Evolutionary conservation across 2,113 vertebrate genomes (phyloP).

Genomic region (Poeciliopsis turrubarensis): DNA sequence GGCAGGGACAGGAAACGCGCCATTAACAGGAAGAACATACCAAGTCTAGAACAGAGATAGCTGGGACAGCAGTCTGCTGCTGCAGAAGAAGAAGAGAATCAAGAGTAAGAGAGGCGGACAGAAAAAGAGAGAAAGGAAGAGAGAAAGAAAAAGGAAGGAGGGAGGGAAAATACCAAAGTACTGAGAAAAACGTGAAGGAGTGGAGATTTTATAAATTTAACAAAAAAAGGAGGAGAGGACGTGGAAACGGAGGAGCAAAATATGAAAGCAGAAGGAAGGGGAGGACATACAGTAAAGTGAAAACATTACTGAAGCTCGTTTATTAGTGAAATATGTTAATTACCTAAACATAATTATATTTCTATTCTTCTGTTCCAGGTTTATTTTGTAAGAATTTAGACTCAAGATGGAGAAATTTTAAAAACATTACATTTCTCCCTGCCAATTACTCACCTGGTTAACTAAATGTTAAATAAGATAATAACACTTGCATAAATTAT

Average conservation of each 20-base stretch:
- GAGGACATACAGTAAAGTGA: conserved; percentile 76
- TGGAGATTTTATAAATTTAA: conserved; percentile 43
- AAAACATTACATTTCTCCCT: too few relatives aligned
- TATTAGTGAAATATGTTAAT: not conserved
- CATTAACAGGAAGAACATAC: conserved; percentile 90
- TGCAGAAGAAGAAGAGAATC: conserved; percentile 75
- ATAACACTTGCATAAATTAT: too few relatives aligned
- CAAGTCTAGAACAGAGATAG: conserved; percentile 99
- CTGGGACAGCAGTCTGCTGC: conserved; percentile 99
- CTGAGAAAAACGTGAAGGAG: not conserved
- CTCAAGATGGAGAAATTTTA: not conserved
- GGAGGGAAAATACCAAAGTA: conserved; percentile 25
- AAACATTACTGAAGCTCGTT: conserved; percentile 76
- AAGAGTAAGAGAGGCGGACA: conserved; percentile 43
- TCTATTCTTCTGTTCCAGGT: not conserved
- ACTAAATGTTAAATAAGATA: too few relatives aligned
- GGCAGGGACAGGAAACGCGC: conserved; percentile 74
- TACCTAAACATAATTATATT: not conserved
- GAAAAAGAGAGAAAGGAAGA: not conserved
- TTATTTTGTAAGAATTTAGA: not conserved
- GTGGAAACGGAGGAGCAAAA: conserved; percentile 38
- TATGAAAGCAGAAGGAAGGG: conserved; percentile 6
- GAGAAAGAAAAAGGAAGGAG: not conserved
- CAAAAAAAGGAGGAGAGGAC: not conserved
- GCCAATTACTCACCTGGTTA: too few relatives aligned